These are phyloP conservation scores for Grammomys surdaster DNA, from an alignment of 2,113 vertebrate genomes.

Conservation along the genomic window DNA sequence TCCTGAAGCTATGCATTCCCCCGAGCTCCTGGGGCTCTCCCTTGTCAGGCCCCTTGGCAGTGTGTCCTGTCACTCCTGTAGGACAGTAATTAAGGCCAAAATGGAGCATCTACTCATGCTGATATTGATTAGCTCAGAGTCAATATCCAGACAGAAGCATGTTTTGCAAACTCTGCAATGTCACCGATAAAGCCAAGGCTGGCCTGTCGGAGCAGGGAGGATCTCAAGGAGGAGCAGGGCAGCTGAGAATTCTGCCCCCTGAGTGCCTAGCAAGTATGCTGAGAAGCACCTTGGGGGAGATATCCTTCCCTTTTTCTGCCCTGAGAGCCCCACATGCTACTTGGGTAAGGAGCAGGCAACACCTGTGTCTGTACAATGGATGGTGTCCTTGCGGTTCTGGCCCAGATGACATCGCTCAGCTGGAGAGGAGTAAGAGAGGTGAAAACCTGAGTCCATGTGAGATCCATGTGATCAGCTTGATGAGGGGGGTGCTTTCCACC, in stretches of 20 bases:
- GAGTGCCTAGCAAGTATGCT: not conserved
- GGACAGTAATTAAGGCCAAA: slow-evolving; percentile 39
- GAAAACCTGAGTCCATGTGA: not conserved
- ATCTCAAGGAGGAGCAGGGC: not conserved
- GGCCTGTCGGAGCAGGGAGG: not conserved
- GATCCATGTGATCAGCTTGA: too few relatives aligned
- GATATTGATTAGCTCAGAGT: slow-evolving; percentile 79
- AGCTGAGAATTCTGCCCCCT: too few relatives aligned
- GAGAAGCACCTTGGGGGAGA: not conserved
- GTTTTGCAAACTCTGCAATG: slow-evolving; percentile 65
- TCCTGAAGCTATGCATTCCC: not conserved
- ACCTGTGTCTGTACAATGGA: not conserved
- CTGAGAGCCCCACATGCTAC: not conserved
- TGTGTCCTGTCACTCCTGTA: not conserved
- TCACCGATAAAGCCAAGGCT: slow-evolving; percentile 45
- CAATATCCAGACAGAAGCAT: slow-evolving; percentile 76
- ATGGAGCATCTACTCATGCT: slow-evolving; percentile 77
- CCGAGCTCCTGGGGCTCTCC: not conserved
- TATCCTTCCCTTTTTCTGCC: not conserved
- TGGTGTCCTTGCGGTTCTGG: not conserved
- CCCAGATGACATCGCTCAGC: too few relatives aligned
- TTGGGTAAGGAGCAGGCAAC: not conserved
- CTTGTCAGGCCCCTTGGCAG: not conserved
- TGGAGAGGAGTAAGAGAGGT: too few relatives aligned
- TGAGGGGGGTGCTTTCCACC: not conserved